Evolutionary conservation across 2,797 vertebrate species (phyloP), one percentile per base, ranked within the genome.

Genomic region (Fundulus diaphanus): DNA sequence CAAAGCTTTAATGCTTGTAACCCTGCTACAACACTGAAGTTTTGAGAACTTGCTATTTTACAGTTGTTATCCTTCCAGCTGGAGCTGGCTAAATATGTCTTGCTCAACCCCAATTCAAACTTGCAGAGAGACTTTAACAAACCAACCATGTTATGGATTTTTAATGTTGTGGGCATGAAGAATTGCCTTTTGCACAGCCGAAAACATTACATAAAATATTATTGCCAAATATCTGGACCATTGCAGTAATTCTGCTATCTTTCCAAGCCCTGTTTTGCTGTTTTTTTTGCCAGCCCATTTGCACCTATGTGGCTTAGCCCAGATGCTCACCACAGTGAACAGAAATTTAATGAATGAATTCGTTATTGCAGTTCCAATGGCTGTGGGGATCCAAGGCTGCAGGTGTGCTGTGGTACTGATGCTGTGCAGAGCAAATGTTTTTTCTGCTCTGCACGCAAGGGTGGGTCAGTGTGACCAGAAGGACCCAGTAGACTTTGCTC

Each of bases 351-450:
- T 85, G 77, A 86, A 76, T 74, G 80, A 59, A 73, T 66, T 20
- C 3, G 79, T 88, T 83, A 85, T 85, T 78, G 66, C 66, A 31
- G 71, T 16, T 48, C 68, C 85, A 73, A 85, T 83, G 73, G 76
- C 70, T 44, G 7, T 8, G 31, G 76, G 84, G 84, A 81, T 90
- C 81, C 77, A 68, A 74, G 79, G 83, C 59, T 86, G 85, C 85
- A 90, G 88, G 89, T 88, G 90, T 78, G 77, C 80, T 56, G 74
- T 70, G 78, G 74, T 78, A 76, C 85, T 59, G 75, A 81, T 79
- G 76, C 71, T 74, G 63, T 40, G 69, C 79, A 79, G 79, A 86
- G 84, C 85, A 91, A 91, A 92, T 92, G 85, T 90, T 90, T 88
- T 84, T 78, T 75, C 73, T 88, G 69, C 7, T 68, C 74, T 3